Percentiles rank a stretch among this genome's conserved stretches.
These are phyloP conservation scores for Parapristionchus giblindavisi DNA, from an alignment of 2,888 invertebrate genomes.

Conservation along the genomic window DNA sequence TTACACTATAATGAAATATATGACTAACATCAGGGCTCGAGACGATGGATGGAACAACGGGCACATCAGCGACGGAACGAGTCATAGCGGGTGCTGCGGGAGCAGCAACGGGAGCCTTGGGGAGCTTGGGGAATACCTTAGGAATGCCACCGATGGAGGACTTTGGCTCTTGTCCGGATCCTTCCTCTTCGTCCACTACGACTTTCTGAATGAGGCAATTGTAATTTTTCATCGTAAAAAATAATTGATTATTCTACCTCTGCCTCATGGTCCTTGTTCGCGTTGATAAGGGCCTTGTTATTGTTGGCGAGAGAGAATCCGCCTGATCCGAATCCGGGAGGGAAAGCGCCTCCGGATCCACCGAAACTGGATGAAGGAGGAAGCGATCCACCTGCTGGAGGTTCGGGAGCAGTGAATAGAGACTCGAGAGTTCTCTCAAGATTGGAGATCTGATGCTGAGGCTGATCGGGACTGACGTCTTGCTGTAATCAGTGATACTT, in stretches of 20 bases:
- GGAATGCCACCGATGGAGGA: constrained; percentile 70
- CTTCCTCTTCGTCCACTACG: constrained; percentile 46
- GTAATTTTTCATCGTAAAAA: not conserved
- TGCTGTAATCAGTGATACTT: not conserved
- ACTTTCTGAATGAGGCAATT: constrained; percentile 21
- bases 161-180: constrained; percentile 53
- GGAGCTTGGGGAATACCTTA: constrained; percentile 67
- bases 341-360: constrained; percentile 44
- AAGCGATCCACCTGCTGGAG: constrained; percentile 40
- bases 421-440: constrained; percentile 66
- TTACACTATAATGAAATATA: not conserved
- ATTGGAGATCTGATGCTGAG: constrained; percentile 54
- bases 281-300: constrained; percentile 49
- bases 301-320: constrained; percentile 67
- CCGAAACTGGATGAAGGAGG: too few species aligned
- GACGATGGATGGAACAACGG: constrained; percentile 48
- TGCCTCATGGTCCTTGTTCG: constrained; percentile 43
- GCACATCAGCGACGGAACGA: constrained; percentile 37
- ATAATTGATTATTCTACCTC: constrained; percentile 14
- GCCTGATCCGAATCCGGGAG: constrained; percentile 65
- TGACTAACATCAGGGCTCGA: constrained; percentile 48
- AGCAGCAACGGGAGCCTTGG: constrained; percentile 56
- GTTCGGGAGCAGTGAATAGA: constrained; percentile 66
- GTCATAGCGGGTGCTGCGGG: constrained; percentile 27
- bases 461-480: constrained; percentile 41